Conservation (phyloP, 2,113 vertebrate genomes). For the Channa argus region DNA sequence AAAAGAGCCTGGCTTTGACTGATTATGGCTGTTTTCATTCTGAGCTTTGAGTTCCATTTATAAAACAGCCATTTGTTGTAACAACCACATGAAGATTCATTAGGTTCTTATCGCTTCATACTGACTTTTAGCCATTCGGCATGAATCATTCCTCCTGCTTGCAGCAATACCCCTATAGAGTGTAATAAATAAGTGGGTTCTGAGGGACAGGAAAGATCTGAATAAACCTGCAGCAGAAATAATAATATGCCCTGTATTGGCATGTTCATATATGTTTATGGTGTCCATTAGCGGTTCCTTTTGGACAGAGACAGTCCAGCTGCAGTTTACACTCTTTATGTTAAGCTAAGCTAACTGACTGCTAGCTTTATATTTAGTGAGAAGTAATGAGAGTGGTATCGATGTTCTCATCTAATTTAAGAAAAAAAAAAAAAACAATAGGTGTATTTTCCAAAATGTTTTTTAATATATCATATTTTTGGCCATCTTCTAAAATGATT, state of each 20-base stretch:
- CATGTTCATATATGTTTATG: background rate
- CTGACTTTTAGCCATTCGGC: slow-evolving; percentile 34
- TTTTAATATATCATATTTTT: background rate
- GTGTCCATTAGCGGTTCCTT: background rate
- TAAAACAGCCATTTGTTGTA: slow-evolving; percentile 36
- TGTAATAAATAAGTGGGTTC: slow-evolving; percentile 1
- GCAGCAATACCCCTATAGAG: background rate
- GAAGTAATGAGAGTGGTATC: background rate
- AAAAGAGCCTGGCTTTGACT: slow-evolving; percentile 71
- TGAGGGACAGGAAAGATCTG: background rate
- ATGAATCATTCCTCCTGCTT: slow-evolving; percentile 29
- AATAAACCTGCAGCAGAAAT: slow-evolving; percentile 1
- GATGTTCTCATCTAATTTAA: background rate
- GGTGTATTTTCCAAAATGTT: background rate
- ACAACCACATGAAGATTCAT: slow-evolving; percentile 29
- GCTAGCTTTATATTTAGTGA: background rate
- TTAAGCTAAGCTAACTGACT: background rate
- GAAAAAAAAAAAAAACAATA: background rate
- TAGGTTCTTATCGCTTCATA: slow-evolving; percentile 47
- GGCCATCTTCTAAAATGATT: too few relatives aligned
- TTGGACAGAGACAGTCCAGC: background rate
- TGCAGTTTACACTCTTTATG: background rate
- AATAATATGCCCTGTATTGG: slow-evolving; percentile 16
- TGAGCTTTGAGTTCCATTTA: slow-evolving; percentile 42
- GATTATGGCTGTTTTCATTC: slow-evolving; percentile 60